phyloP scores from a whole-genome alignment of 2,113 vertebrate species.

The Burhinus oedicnemus region DNA sequence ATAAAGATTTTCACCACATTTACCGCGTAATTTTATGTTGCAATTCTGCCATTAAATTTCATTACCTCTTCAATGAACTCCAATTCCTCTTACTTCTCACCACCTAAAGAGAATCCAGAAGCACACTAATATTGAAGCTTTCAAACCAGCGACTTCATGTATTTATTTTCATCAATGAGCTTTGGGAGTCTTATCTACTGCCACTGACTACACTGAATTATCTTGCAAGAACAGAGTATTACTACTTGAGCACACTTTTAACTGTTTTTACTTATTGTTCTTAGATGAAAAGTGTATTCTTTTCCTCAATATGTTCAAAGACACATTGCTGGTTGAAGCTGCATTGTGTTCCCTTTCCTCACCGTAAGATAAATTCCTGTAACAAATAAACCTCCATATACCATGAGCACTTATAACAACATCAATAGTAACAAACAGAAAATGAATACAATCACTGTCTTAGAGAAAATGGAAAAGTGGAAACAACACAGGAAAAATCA shows the following conservation, averaged over 20 bases:
- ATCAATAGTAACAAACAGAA: neutral
- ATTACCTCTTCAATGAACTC: conserved; percentile 2
- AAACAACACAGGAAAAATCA: neutral
- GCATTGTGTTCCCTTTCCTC: neutral
- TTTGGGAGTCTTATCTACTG: neutral
- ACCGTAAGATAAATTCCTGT: neutral
- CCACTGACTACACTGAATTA: neutral
- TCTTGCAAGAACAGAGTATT: neutral
- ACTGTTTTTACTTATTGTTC: neutral
- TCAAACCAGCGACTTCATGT: neutral
- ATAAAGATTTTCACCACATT: neutral
- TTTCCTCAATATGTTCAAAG: neutral
- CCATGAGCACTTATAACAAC: neutral
- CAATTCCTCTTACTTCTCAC: neutral
- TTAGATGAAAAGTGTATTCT: neutral
- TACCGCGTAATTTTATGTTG: neutral
- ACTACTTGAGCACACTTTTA: neutral
- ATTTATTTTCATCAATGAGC: neutral
- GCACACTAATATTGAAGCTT: neutral
- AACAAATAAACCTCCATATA: neutral
- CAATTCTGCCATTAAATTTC: neutral
- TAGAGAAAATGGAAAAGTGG: neutral
- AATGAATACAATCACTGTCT: neutral
- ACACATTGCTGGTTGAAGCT: neutral
- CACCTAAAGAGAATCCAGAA: neutral